Evolutionary conservation across 2,797 vertebrate species (phyloP).

Genomic region (Naso thynnoides): DNA sequence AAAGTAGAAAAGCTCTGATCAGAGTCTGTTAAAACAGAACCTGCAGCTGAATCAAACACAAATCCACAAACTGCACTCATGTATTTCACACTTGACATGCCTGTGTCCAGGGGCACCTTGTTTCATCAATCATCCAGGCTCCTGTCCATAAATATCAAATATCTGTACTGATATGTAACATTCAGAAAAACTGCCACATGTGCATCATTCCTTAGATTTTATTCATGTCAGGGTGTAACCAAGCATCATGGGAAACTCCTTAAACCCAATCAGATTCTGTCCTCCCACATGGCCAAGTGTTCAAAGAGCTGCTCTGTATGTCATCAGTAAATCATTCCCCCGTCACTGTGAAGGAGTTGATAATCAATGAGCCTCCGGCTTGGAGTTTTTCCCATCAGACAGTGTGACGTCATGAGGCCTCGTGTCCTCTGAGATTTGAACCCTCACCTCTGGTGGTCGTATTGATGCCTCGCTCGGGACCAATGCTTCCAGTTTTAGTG

Average conservation of each 20-base stretch:
- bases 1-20: neutral
- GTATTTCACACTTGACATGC: too few relatives aligned
- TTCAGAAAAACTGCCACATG: neutral
- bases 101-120: neutral
- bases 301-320: neutral
- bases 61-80: too few relatives aligned
- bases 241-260: slow-evolving; percentile 4
- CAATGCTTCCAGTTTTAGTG: neutral
- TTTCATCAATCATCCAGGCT: neutral
- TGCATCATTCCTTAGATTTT: neutral
- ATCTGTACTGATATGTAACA: neutral
- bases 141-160: neutral
- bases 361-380: too few relatives aligned
- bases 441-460: neutral
- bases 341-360: neutral
- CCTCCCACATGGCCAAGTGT: neutral
- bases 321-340: slow-evolving; percentile 23
- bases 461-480: neutral
- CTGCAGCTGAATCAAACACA: neutral
- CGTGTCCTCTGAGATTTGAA: neutral
- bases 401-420: neutral
- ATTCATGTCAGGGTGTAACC: neutral
- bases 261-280: neutral
- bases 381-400: too few relatives aligned
- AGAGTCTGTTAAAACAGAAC: neutral